phyloP scores from a whole-genome alignment of 2,797 vertebrate species.

The Pteropus rufus region DNA sequence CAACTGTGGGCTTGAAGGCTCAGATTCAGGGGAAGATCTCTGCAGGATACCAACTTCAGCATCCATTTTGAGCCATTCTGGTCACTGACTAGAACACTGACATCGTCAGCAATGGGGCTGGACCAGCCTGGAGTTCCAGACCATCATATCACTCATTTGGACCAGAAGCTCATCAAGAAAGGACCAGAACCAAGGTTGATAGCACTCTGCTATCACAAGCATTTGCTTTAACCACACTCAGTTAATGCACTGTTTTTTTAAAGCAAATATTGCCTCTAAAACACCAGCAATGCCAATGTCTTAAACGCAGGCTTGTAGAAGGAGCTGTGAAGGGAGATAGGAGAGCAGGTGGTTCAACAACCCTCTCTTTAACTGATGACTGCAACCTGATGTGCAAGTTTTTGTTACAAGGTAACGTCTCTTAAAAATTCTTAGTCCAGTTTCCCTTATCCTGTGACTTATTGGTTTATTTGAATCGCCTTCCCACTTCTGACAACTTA shows the following conservation, averaged over 20 bases:
- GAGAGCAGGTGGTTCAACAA: not conserved
- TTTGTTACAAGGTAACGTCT: not conserved
- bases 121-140: not conserved
- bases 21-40: not conserved
- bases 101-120: not conserved
- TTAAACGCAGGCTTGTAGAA: not conserved
- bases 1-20: not conserved
- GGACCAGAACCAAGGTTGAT: not conserved
- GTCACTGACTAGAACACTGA: not conserved
- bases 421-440: not conserved
- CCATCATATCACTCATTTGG: not conserved
- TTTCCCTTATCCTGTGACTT: not conserved
- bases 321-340: not conserved
- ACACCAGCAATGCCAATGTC: not conserved
- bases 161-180: not conserved
- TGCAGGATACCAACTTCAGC: not conserved
- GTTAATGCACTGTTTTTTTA: not conserved
- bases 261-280: not conserved
- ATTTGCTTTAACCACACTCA: not conserved
- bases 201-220: not conserved
- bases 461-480: not conserved
- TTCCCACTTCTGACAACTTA: not conserved
- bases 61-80: not conserved
- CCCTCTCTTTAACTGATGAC: not conserved
- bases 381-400: not conserved